Conservation (phyloP, 1,140 invertebrate genomes). For the Plodia interpunctella region DNA sequence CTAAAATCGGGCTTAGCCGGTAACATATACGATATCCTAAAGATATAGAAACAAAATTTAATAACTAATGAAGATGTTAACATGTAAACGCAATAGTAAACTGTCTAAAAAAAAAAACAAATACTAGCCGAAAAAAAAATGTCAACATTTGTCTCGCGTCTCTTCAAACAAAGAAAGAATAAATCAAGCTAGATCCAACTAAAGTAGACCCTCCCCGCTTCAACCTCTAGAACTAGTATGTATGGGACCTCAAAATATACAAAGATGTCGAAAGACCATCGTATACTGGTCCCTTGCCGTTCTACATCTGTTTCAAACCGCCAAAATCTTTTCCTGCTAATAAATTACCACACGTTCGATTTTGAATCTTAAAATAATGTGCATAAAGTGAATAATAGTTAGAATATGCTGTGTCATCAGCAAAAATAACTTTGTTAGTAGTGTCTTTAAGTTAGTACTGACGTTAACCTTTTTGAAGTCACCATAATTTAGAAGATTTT, state of each 20-base stretch:
- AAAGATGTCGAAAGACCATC: conserved; percentile 41
- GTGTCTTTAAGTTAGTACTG: conserved; percentile 10
- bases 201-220: conserved; percentile 27
- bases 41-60: too few species aligned
- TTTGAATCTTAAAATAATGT: conserved; percentile 26
- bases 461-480: conserved; percentile 17
- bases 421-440: conserved; percentile 12
- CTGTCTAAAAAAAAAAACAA: conserved; percentile 33
- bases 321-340: conserved; percentile 37
- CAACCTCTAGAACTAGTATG: conserved; percentile 21
- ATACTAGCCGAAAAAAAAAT: conserved; percentile 45
- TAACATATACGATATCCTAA: too few species aligned
- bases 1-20: too few species aligned
- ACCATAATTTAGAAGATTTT: conserved; percentile 16
- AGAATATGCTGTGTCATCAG: conserved; percentile 1
- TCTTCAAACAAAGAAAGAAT: conserved; percentile 63
- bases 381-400: conserved; percentile 13
- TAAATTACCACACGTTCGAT: conserved; percentile 29
- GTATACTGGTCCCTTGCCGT: conserved; percentile 34
- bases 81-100: not conserved
- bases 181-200: conserved; percentile 44
- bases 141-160: conserved; percentile 54
- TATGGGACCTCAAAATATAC: conserved; percentile 32
- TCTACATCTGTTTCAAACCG: conserved; percentile 50
- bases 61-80: not conserved